Evolutionary conservation across 2,113 vertebrate species (phyloP).

Genomic region (Romanogobio albipinnatus): DNA sequence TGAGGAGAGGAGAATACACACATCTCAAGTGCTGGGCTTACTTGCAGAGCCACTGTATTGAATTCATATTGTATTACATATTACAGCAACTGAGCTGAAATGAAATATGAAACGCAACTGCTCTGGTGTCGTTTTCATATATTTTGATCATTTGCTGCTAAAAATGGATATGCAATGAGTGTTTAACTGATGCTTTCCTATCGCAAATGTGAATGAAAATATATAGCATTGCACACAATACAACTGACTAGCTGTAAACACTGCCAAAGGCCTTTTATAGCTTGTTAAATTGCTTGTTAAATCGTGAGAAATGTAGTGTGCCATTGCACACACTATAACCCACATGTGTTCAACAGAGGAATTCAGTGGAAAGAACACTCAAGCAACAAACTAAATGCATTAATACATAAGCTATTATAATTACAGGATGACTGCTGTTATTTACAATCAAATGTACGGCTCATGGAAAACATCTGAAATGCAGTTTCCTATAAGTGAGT

Average conservation of each 20-base stretch:
- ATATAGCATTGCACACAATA: not conserved
- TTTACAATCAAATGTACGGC: not conserved
- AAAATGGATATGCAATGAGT: conserved; percentile 6
- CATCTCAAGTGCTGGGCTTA: not conserved
- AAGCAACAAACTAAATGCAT: conserved; percentile 15
- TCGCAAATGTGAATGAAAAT: not conserved
- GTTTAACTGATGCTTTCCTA: not conserved
- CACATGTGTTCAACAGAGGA: not conserved
- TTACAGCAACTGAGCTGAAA: conserved; percentile 8
- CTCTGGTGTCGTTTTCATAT: not conserved
- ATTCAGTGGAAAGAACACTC: not conserved
- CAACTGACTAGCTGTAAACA: not conserved
- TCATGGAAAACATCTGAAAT: not conserved
- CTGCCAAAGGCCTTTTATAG: conserved; percentile 8
- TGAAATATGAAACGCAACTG: not conserved
- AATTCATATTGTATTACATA: conserved; percentile 18
- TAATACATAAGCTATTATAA: conserved; percentile 41
- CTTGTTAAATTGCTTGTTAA: conserved; percentile 28
- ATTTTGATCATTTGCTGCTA: not conserved
- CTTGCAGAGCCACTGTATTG: conserved; percentile 7
- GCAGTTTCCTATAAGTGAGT: not conserved
- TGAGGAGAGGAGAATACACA: conserved; percentile 9
- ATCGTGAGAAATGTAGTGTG: not conserved
- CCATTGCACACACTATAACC: not conserved
- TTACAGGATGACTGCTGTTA: not conserved